Evolutionary conservation across 2,113 vertebrate genomes (phyloP), one percentile per base, ranked within the genome.

Genomic region (Tetrao urogallus): DNA sequence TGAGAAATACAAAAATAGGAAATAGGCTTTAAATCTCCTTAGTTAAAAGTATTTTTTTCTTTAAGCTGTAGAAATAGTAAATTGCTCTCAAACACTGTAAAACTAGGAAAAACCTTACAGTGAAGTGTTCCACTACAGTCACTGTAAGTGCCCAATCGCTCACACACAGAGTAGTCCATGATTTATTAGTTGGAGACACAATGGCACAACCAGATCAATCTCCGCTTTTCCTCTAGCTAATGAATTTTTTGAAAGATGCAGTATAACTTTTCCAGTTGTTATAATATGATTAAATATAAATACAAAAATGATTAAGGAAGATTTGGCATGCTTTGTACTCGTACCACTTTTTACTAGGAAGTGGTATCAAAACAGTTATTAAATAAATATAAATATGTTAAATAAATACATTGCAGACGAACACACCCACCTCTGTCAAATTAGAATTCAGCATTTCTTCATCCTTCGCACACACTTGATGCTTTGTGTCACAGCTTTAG

Each of bases 331-430:
- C 81, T 95, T 95, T 88, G 80, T 81, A 96, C 87, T 90, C 92
- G 95, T 96, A 97, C 95, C 97, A 86, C 82, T 67, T 89, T 27
- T 27, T 52, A 52, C 50, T 52, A 52, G 50, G 50, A 52, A 52
- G 50, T 52, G 94, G 92, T 94, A 96, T 85, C 71, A 77, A 52
- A 97, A 97, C 97, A 97, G 97, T 98, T 98, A 54, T 98, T 98
- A 98, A 98, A 98, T 98, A 98, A 98, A 98, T 98, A 98, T 98
- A 98, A 98, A 98, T 98, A 98, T 38, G 76, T 96, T 97, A 97
- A 98, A 98, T 98, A 98, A 98, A 98, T 98, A 98, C 7, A 69
- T 72, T 65, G 92, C 85, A 96, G 95, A 96, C 95, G 92, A 96
- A 94, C 63, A 91, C 50, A 64, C 84, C 74, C 61, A 30, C 50